Base-by-base conservation (phyloP, 2,888 invertebrate species). In the Erebia ligea region DNA sequence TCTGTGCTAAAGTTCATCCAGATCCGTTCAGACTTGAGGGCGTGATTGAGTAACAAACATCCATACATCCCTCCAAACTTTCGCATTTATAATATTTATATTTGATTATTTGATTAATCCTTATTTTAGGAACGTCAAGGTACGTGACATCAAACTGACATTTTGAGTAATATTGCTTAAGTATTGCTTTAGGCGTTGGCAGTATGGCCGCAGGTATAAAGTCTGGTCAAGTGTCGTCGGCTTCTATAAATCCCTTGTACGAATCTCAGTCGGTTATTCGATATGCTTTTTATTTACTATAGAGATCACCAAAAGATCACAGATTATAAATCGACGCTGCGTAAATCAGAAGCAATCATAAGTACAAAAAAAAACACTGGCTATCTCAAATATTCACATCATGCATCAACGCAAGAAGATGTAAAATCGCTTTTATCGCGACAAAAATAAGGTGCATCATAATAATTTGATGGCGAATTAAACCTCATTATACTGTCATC, bases 321-420 rank as follows among this genome's bases (percentile, higher is more conserved):
- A 15, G 25, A 63, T 63, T 21, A 50, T 63, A n/a, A 63, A 50
- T 50, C 8, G 25, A 21, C 17, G 15, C 50, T n/a, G 62, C 62
- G 50, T 63, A 63, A 63, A 63, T 63, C 45, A 61, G 61, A 45
- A 45, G 61, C 61, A 11, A 11, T 61, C 45, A 45, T 19, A 50
- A 13, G 42, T 42, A 17, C 25, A 63, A 8, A 62, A 62, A 62
- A 48, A 62, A 40, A 25, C 25, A 10, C 62, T 6, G 48, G 9
- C 25, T 3, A 21, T 21, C 48, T 48, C 21, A 19, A 50, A 63
- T 50, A 15, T 25, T 63, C 21, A n/a, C n/a, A 63, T 25, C 21
- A 25, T 21, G 13, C 5, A 17, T 10, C 11, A 63, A 15, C 3
- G 34, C 34, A 52, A n/a, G 17, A 15, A 21, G 1, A 25, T 21